phyloP scores from a whole-genome alignment of 2,113 vertebrate species.

The Callipepla californica region DNA sequence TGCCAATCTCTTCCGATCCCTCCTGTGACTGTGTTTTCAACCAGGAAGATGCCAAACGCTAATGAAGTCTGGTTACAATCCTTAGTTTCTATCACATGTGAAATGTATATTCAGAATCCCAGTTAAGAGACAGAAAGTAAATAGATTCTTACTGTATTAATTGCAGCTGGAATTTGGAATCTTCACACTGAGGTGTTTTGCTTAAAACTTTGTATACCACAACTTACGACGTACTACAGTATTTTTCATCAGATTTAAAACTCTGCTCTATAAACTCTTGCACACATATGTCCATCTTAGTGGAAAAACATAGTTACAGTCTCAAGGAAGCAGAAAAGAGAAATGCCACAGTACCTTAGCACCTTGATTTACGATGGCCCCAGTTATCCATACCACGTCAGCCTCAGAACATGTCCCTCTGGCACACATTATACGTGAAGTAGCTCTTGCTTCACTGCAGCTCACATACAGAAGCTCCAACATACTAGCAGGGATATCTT shows the following conservation, averaged over 20 bases:
- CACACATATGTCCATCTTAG: neutral
- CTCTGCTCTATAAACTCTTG: neutral
- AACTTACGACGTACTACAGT: neutral
- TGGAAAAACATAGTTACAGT: neutral
- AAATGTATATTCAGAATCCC: neutral
- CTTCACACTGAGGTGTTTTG: neutral
- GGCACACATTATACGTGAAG: neutral
- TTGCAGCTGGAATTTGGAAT: neutral
- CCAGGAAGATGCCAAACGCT: neutral
- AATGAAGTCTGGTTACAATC: neutral
- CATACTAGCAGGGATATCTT: neutral
- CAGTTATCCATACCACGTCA: neutral
- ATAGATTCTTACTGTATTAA: neutral
- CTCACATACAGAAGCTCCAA: too few species aligned
- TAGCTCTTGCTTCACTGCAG: neutral
- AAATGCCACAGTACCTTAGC: neutral
- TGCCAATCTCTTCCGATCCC: neutral
- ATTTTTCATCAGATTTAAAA: neutral
- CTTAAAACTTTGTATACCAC: neutral
- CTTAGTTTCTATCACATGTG: neutral
- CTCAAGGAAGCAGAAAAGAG: neutral
- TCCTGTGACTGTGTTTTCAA: constrained; percentile 15
- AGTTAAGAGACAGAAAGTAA: constrained; percentile 24
- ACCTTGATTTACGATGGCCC: neutral
- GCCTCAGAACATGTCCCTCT: neutral